Evolutionary conservation across 2,888 invertebrate species (phyloP), one percentile per base, ranked within the genome.

Genomic region (Thelaira solivaga): DNA sequence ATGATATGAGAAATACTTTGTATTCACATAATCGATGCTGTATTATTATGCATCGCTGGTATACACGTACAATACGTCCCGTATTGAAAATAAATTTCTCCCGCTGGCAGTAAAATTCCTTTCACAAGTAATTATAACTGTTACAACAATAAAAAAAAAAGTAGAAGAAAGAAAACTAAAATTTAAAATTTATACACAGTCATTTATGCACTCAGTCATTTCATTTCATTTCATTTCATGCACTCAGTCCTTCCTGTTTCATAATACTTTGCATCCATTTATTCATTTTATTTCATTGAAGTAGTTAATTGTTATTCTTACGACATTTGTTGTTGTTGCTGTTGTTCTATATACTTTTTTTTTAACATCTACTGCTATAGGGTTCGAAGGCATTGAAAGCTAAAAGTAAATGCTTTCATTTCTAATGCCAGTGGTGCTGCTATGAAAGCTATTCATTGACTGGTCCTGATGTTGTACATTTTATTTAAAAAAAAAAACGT

Each of bases 401-500:
- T 41, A 2, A 24, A 61, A 47, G 31, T 49, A 11, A 36, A 20
- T 45, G 36, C 18, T 55, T 34, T 2, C 16, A 7, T 13, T 62
- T 0, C 10, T 7, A 10, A 20, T 29, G 36, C 26, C 13, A 22
- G 3, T 61, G 4, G 3, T 36, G 20, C 6, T 24, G 43, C 22
- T 13, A 1, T 41, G 34, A 22, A 43, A 36, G 31, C 18, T n/a
- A n/a, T n/a, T n/a, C 26, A 57, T 55, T 69, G 39, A 57, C 73
- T 74, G 59, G 59, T 69, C 49, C 39, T 68, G 49, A 36, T 31
- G 10, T 59, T 65, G 51, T 59, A 20, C 39, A 65, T 47, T 69
- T 65, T 26, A 78, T 65, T 78, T 22, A 16, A 61, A n/a, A n/a
- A n/a, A n/a, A n/a, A n/a, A 72, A 72, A 78, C 22, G 69, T 78